Evolutionary conservation across 2,888 invertebrate genomes (phyloP).

Genomic region (Lamellibrachia columna): DNA sequence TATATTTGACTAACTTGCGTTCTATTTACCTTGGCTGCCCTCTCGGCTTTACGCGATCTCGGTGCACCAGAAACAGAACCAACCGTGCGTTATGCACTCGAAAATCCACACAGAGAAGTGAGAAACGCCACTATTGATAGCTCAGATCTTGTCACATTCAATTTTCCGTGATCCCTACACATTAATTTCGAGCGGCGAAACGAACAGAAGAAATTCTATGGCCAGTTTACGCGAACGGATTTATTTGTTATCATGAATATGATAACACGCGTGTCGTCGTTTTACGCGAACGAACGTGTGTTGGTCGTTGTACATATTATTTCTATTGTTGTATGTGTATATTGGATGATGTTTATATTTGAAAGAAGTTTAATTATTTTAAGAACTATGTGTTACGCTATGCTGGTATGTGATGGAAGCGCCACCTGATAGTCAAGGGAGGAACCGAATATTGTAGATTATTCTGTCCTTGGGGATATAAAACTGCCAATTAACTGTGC

Average conservation of each 20-base stretch:
- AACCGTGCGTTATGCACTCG: background rate
- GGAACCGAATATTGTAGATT: background rate
- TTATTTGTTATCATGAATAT: background rate
- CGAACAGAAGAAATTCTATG: background rate
- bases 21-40: background rate
- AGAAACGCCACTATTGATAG: background rate
- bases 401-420: constrained; percentile 4
- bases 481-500: background rate
- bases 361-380: background rate
- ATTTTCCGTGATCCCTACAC: background rate
- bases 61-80: background rate
- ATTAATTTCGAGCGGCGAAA: background rate
- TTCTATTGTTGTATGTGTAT: background rate
- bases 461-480: background rate
- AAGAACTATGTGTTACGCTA: constrained; percentile 16
- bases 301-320: constrained; percentile 16
- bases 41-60: background rate
- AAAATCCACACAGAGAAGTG: background rate
- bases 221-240: background rate
- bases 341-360: constrained; percentile 16
- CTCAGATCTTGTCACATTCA: background rate
- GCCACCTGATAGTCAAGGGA: constrained; percentile 16
- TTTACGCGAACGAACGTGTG: background rate
- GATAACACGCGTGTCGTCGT: background rate
- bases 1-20: background rate